A percentile compares a stretch with the other conserved stretches of the same genome.
Evolutionary conservation across 2,888 invertebrate genomes (phyloP).

Genomic region (Heliothis peltigera): DNA sequence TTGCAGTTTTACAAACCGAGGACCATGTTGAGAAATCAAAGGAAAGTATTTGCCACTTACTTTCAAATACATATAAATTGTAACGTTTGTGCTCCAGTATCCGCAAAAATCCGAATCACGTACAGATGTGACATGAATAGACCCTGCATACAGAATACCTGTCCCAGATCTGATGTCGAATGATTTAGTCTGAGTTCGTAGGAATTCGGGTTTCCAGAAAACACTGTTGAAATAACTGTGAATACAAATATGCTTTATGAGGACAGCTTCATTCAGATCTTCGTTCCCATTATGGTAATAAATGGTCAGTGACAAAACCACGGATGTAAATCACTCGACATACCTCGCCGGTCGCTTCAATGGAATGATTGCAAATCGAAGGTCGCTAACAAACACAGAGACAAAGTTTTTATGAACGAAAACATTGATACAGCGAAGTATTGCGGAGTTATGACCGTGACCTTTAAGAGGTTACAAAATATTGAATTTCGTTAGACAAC

Average conservation of each 20-base stretch:
- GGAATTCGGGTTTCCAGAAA: constrained; percentile 75
- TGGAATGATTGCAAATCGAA: constrained; percentile 35
- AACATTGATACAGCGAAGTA: constrained; percentile 7
- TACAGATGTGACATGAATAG: constrained; percentile 74
- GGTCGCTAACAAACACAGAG: constrained; percentile 23
- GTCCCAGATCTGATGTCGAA: constrained; percentile 39
- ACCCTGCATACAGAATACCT: constrained; percentile 63
- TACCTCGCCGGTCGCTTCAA: constrained; percentile 5
- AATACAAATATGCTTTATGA: background rate
- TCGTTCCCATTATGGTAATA: background rate
- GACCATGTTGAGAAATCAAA: constrained; percentile 63
- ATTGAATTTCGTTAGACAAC: constrained; percentile 20
- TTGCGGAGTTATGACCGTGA: constrained; percentile 20
- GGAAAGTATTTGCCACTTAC: constrained; percentile 73
- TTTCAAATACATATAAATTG: constrained; percentile 71
- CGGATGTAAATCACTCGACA: constrained; percentile 7
- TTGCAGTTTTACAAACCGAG: constrained; percentile 57
- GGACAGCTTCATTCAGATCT: background rate
- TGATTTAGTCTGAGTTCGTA: constrained; percentile 65
- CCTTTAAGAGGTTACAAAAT: constrained; percentile 7
- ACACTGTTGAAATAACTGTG: constrained; percentile 13
- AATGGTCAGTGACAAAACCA: constrained; percentile 19
- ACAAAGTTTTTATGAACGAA: constrained; percentile 19
- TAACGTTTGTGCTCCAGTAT: constrained; percentile 68
- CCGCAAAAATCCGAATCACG: constrained; percentile 77